Percentiles rank a stretch among this genome's conserved stretches.
These are phyloP conservation scores for Hoplostethus mediterraneus DNA, from an alignment of 2,797 vertebrate genomes.

Conservation along the genomic window DNA sequence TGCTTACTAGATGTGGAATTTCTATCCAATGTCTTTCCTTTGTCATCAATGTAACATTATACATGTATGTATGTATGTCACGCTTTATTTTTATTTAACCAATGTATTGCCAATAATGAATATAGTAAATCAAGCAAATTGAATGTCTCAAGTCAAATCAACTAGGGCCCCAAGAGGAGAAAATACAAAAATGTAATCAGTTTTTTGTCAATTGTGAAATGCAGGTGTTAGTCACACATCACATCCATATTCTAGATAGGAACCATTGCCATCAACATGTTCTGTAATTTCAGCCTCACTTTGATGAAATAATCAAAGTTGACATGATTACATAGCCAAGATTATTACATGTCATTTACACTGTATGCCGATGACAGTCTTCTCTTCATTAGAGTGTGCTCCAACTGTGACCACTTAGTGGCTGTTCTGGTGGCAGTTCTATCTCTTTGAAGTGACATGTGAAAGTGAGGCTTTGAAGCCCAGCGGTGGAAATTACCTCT, in stretches of 20 bases:
- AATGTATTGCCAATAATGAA: no score
- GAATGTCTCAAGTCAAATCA: no score
- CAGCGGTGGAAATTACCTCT: conserved; percentile 32
- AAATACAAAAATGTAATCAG: neutral
- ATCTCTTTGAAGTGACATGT: conserved; percentile 50
- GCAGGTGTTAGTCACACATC: neutral
- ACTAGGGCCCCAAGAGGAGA: no score
- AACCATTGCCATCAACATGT: neutral
- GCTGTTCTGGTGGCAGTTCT: conserved; percentile 30
- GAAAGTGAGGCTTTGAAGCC: conserved; percentile 63
- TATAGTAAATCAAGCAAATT: no score
- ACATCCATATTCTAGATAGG: neutral
- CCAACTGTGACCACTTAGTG: conserved; percentile 22
- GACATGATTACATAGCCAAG: conserved; percentile 23
- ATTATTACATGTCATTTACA: conserved; percentile 37
- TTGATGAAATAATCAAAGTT: conserved; percentile 41
- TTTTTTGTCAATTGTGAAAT: no score
- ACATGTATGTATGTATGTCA: no score
- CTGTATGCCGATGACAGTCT: conserved; percentile 22
- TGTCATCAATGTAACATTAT: no score
- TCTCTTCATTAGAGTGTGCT: conserved; percentile 27
- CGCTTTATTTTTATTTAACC: no score
- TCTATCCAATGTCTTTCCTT: no score
- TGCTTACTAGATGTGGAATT: no score
- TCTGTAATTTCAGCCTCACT: conserved; percentile 5